Base-by-base conservation (phyloP, 2,113 vertebrate species). In the Typhlomys cinereus region DNA sequence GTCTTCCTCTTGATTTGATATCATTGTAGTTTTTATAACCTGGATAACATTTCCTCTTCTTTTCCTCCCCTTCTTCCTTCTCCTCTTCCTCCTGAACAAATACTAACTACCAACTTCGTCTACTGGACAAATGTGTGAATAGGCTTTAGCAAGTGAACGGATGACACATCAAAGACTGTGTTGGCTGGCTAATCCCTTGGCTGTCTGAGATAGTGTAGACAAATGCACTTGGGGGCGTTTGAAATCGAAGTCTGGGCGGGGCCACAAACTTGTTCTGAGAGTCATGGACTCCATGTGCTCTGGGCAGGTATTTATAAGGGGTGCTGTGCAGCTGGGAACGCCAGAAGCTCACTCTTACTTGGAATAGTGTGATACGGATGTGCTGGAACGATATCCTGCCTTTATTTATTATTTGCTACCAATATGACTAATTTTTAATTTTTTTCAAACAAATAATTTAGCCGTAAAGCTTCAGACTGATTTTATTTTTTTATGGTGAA, bases 401-500 rank as follows among this genome's bases (percentile, higher is more conserved):
- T 91, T 94, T 91, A 94, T 97, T 94, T 94, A 79, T 96, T 95
- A 95, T 95, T 95, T 93, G 91, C 48, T 93, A 48, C 74, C 92
- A 92, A 92, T 80, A 66, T 41, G 91, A 81, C 69, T 34, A 23
- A 91, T 90, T 85, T 97, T 97, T 71, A 93, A 94, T 93, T 96
- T 44, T 66, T 95, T 90, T 94, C 34, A 96, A 96, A 95, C 94
- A 97, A 95, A 93, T 95, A 96, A 97, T 97, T 76, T 98, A 87
- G 85, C 97, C 95, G 92, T 95, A 97, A 97, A 97, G 84, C 88
- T 93, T 97, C 96, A 95, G 88, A 96, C 83, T 96, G 82, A 85
- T 96, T 94, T 89, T 92, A 62, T 74, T 87, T 50, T 85, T 39
- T 61, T 94, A 96, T 76, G 95, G 96, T 29, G 86, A 97, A 97